Evolutionary conservation across 2,113 vertebrate species (phyloP).

Genomic region (Myiagra hebetior): DNA sequence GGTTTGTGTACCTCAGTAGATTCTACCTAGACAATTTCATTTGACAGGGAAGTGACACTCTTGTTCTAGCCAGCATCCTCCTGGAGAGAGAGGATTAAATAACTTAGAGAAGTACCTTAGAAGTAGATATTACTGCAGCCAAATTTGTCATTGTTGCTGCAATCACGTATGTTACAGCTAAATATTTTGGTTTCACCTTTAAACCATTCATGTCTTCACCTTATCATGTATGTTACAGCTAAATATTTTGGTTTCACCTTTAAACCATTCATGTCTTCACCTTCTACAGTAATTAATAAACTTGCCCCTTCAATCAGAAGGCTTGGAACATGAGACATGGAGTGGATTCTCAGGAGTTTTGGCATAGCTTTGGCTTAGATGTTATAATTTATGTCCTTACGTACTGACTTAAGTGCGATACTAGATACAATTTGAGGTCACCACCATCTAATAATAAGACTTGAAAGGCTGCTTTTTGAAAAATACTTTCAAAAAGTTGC

Average conservation of each 20-base stretch:
- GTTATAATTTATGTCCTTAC: not conserved
- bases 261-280: not conserved
- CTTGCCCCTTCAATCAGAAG: not conserved
- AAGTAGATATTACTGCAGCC: not conserved
- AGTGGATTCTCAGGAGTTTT: not conserved
- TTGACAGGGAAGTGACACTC: not conserved
- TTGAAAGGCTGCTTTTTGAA: not conserved
- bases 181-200: not conserved
- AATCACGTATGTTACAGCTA: not conserved
- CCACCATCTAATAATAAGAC: not conserved
- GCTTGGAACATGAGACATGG: not conserved
- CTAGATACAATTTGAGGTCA: not conserved
- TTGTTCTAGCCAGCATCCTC: not conserved
- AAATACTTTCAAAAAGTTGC: not conserved
- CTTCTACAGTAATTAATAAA: not conserved
- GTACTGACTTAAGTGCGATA: not conserved
- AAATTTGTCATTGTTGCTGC: not conserved
- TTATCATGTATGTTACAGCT: no score
- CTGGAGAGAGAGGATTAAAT: not conserved
- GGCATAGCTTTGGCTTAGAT: not conserved
- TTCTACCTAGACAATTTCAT: not conserved
- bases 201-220: not conserved
- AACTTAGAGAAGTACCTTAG: not conserved
- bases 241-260: not conserved
- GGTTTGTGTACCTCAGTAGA: not conserved